phyloP scores from a whole-genome alignment of 2,113 vertebrate genomes.

The Callorhinus ursinus region DNA sequence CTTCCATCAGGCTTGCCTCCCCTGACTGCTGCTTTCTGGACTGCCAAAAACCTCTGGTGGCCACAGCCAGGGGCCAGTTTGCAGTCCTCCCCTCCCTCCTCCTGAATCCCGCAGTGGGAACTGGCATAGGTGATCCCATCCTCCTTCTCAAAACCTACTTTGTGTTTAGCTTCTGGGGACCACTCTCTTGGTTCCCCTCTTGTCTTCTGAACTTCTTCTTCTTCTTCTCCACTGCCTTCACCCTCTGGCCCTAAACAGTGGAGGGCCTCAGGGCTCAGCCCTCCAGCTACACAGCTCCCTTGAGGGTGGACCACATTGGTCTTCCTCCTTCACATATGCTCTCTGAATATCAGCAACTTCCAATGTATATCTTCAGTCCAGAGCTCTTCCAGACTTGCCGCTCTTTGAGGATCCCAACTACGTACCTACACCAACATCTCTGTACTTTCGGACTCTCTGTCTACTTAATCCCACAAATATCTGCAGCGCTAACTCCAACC shows the following conservation, averaged over 20 bases:
- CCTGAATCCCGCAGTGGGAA: not conserved
- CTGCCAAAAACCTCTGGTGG: not conserved
- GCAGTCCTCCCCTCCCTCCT: not conserved
- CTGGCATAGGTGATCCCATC: not conserved
- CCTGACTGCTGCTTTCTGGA: not conserved
- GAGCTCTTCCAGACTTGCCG: not conserved
- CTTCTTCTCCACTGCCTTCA: not conserved
- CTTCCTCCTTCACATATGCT: not conserved
- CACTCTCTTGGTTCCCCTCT: not conserved
- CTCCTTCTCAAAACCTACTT: not conserved
- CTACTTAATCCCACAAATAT: not conserved
- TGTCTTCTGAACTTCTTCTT: not conserved
- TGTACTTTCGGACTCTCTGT: not conserved
- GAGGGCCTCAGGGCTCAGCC: not conserved
- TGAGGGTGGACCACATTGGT: not conserved
- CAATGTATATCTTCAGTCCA: not conserved
- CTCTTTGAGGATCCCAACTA: not conserved
- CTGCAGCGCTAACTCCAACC: not conserved
- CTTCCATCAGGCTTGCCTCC: not conserved
- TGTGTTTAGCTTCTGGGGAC: no score
- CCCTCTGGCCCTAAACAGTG: not conserved
- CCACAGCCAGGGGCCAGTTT: accelerated
- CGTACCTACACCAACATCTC: not conserved
- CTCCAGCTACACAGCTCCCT: no score
- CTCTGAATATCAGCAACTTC: not conserved